Conservation (phyloP, 2,888 invertebrate species). For the Spicauda simplicius region DNA sequence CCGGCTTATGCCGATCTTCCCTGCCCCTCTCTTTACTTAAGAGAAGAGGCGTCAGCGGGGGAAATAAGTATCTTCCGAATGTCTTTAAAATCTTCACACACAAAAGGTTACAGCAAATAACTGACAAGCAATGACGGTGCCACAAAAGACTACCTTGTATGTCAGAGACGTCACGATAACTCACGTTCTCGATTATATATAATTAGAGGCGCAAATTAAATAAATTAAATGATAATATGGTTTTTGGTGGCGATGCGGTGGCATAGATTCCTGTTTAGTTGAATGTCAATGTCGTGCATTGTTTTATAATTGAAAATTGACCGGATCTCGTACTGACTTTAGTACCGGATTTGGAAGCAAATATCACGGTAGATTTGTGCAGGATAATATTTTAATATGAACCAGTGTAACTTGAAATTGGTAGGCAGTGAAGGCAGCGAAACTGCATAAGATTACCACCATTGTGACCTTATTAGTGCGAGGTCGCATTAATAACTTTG, state of each 20-base stretch:
- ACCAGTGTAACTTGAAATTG: too few species aligned
- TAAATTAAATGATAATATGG: slow-evolving; percentile 59
- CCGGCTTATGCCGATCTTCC: slow-evolving; percentile 56
- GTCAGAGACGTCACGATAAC: slow-evolving; percentile 70
- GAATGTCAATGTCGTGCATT: too few species aligned
- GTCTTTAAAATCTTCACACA: slow-evolving; percentile 50
- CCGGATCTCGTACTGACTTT: too few species aligned
- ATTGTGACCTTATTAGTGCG: too few species aligned
- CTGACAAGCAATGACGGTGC: slow-evolving; percentile 73
- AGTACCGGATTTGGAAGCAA: too few species aligned
- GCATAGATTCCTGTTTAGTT: not conserved
- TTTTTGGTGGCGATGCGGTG: slow-evolving; percentile 46
- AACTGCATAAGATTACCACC: too few species aligned
- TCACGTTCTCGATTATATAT: slow-evolving; percentile 73
- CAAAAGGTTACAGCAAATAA: slow-evolving; percentile 73
- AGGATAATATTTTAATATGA: too few species aligned
- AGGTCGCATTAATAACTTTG: too few species aligned
- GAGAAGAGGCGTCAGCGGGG: slow-evolving; percentile 45
- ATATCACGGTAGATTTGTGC: too few species aligned
- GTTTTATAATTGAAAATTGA: too few species aligned
- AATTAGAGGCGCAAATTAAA: slow-evolving; percentile 80
- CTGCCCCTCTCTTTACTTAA: slow-evolving; percentile 44
- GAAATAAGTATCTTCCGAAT: slow-evolving; percentile 43
- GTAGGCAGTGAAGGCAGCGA: too few species aligned
- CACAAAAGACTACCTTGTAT: slow-evolving; percentile 81